These are phyloP conservation scores for Sebastes hubbsi DNA, from an alignment of 2,797 vertebrate species.

Conservation along the genomic window DNA sequence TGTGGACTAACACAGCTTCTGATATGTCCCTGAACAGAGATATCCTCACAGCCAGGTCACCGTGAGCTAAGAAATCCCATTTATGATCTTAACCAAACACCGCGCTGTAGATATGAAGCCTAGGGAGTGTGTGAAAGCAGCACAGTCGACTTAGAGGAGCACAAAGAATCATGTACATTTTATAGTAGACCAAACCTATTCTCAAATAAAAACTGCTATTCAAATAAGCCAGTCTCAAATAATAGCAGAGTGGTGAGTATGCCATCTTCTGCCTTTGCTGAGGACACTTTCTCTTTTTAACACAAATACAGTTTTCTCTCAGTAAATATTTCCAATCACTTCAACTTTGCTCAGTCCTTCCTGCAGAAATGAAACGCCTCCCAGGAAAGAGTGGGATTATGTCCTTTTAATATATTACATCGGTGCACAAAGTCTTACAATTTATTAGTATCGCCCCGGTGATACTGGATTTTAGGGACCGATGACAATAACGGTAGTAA, in stretches of 20 bases:
- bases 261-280: no score
- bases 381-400: neutral
- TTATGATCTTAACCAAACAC: neutral
- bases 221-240: no score
- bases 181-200: no score
- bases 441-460: no score
- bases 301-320: neutral
- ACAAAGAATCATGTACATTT: no score
- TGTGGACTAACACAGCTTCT: neutral
- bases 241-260: neutral
- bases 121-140: neutral
- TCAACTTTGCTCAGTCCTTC: neutral
- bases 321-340: neutral
- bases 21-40: neutral
- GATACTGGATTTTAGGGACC: no score
- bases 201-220: neutral
- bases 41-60: constrained; percentile 1
- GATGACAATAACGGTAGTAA: no score
- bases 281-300: no score
- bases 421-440: neutral
- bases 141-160: neutral
- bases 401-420: neutral
- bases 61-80: neutral
- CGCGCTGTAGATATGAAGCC: neutral
- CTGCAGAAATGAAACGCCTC: neutral